These are phyloP conservation scores for Leptosomus discolor DNA, from an alignment of 2,113 vertebrate species.

Conservation along the genomic window DNA sequence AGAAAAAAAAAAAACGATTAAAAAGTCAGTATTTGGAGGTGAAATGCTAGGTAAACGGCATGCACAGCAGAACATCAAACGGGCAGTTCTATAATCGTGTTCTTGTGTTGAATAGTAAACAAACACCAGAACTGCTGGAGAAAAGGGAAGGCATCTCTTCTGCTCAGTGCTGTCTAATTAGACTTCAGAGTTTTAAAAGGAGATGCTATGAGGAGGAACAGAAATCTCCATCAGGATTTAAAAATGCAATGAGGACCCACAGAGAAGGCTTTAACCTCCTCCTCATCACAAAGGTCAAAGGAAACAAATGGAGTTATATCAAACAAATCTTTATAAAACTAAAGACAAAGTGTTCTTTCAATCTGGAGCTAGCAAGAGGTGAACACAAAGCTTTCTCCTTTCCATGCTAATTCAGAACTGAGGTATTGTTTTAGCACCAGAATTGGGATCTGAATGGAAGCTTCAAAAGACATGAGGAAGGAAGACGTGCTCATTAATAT, in stretches of 20 bases:
- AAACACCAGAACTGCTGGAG: neutral
- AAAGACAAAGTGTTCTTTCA: neutral
- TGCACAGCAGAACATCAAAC: neutral
- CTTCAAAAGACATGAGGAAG: neutral
- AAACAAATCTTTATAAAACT: neutral
- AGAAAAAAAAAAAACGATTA: neutral
- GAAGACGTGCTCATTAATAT: constrained; percentile 38
- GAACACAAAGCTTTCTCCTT: constrained; percentile 10
- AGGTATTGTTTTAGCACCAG: constrained; percentile 1
- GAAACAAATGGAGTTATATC: neutral
- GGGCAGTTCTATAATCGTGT: neutral
- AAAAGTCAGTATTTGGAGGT: neutral
- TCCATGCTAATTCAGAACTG: neutral
- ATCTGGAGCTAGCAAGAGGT: neutral
- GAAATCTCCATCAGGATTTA: neutral
- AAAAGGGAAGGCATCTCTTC: neutral
- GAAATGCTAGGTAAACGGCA: neutral
- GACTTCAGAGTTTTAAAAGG: neutral
- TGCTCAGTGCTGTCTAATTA: neutral
- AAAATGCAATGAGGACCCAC: neutral
- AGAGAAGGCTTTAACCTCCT: neutral
- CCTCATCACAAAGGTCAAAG: neutral
- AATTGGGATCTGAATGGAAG: neutral
- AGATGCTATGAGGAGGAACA: neutral
- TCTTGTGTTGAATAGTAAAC: neutral